These are phyloP conservation scores for Aethes cnicana DNA, from an alignment of 2,888 invertebrate genomes.

Conservation along the genomic window DNA sequence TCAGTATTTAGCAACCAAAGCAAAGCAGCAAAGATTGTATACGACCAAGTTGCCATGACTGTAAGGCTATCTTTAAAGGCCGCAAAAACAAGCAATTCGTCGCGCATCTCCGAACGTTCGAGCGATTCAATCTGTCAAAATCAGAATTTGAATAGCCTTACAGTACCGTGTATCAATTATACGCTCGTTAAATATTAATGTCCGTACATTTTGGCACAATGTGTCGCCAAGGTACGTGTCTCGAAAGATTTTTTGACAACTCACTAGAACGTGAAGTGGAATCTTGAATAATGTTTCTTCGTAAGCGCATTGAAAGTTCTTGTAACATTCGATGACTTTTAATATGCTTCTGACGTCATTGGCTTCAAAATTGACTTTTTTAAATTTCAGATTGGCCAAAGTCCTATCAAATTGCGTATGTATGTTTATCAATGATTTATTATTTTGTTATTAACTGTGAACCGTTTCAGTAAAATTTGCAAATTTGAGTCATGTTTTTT, in stretches of 20 bases:
- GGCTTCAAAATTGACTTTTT: not conserved
- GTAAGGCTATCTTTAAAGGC: not conserved
- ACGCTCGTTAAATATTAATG: constrained; percentile 25
- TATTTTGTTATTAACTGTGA: no score
- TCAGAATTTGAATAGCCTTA: constrained; percentile 24
- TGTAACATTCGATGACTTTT: not conserved
- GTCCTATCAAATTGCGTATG: no score
- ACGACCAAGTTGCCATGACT: no score
- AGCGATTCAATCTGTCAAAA: constrained; percentile 25
- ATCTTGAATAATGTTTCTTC: not conserved
- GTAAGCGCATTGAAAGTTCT: not conserved
- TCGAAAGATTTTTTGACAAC: constrained; percentile 1
- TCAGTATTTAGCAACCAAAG: no score
- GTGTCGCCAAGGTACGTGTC: constrained; percentile 10
- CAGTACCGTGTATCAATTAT: constrained; percentile 24
- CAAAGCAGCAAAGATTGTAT: not conserved
- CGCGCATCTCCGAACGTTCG: not conserved
- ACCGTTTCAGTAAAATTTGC: no score
- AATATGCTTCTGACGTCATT: constrained; percentile 7
- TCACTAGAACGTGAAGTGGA: constrained; percentile 6
- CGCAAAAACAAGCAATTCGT: constrained; percentile 22
- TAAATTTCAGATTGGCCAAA: constrained; percentile 5
- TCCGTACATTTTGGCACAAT: constrained; percentile 14
- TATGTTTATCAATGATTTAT: no score
- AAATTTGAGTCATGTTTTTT: no score